A percentile compares a stretch with the other conserved stretches of the same genome.
Conservation (phyloP, 1,140 invertebrate species). For the Aethina tumida region DNA sequence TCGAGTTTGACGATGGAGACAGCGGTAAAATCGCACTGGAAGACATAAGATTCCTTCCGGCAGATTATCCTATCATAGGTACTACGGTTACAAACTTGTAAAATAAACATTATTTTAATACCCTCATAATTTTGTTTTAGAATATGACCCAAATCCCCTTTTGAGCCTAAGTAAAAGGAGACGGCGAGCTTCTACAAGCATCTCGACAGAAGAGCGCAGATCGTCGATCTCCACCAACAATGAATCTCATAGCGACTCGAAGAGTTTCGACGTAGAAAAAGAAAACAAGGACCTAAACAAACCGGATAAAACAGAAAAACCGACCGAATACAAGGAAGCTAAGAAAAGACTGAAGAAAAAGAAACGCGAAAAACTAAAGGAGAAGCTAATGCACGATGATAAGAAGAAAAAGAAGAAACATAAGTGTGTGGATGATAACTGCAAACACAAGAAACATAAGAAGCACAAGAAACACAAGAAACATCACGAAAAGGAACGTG, state of each 20-base stretch:
- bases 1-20: constrained; percentile 95
- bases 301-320: constrained; percentile 8
- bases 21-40: constrained; percentile 81
- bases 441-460: constrained; percentile 61
- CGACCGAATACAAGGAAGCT: constrained; percentile 44
- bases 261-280: constrained; percentile 10
- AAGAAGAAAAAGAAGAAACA: constrained; percentile 61
- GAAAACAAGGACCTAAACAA: constrained; percentile 24
- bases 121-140: constrained; percentile 35
- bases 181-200: constrained; percentile 48
- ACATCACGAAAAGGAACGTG: constrained; percentile 49
- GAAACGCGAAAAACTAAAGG: constrained; percentile 54
- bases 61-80: constrained; percentile 80
- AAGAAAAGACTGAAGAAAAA: constrained; percentile 61
- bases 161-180: constrained; percentile 63
- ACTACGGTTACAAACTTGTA: constrained; percentile 9
- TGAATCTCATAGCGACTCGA: constrained; percentile 15
- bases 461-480: constrained; percentile 70
- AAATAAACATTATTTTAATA: constrained; percentile 23
- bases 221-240: constrained; percentile 28
- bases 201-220: constrained; percentile 44
- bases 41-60: constrained; percentile 81
- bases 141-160: constrained; percentile 71
- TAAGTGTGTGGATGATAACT: constrained; percentile 57
- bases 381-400: constrained; percentile 39